Base-by-base conservation (phyloP, 2,113 vertebrate species). In the Saimiri boliviensis region DNA sequence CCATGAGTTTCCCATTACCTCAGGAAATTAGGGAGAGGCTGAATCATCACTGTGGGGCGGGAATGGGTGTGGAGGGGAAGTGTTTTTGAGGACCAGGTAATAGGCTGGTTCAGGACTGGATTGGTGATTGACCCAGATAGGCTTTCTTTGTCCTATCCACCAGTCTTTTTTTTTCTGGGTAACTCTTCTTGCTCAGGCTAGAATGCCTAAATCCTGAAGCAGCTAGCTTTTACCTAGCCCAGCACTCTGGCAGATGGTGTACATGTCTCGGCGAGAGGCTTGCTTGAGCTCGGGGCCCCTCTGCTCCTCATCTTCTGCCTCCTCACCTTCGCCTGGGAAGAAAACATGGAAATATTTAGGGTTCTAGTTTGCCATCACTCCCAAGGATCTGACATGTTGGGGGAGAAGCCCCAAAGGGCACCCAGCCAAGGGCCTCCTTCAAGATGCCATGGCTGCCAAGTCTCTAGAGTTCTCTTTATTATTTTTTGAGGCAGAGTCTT, bases 251-350 rank as follows among this genome's bases (percentile, higher is more conserved):
- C 99, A 99, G 98, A 99, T 99, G 98, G 99, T 99, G 98, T 99
- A 99, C 99, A 99, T 99, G 96, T 99, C 99, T 97, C 99, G 98
- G 35, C 99, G 99, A 66, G 99, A 99, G 5, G 99, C 99, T 98
- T 99, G 99, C 98, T 99, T 99, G 73, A 99, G 99, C 97, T 99
- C 99, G 8, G 99, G 99, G 1, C 99, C 99, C 96, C 99, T 99
- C 93, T 99, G 99, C 82, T 99, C 99, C 37, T 99, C 99, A 73
- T 99, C 99, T 81, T 99, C 99, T 81, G 98, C 99, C 76, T 99
- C 99, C 6, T 99, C 99, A 60, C 98, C 98, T 91, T 99, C 99
- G 98, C 99, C 98, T 99, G 97, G 0, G 12, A 82, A 90, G 58
- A 91, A 97, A 96, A 42, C 20, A 42, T 5, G 2, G 30, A 8